phyloP scores from a whole-genome alignment of 1,140 invertebrate species.

The Metaphire vulgaris region DNA sequence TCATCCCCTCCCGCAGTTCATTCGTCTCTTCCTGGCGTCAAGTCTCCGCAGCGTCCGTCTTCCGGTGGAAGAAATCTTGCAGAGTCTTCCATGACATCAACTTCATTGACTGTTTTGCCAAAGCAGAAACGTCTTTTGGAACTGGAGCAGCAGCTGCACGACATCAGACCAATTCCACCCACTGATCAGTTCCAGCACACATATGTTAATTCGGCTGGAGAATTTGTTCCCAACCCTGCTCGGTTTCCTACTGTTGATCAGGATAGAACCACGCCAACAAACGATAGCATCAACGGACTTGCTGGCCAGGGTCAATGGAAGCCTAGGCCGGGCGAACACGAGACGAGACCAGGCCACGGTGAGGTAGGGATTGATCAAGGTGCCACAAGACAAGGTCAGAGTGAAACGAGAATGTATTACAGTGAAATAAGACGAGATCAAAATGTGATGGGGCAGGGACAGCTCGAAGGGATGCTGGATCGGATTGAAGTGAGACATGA shows the following conservation, averaged over 20 bases:
- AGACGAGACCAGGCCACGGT: not conserved
- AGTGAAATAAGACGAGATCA: no score
- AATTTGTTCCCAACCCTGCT: not conserved
- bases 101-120: not conserved
- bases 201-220: not conserved
- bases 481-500: no score
- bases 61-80: not conserved
- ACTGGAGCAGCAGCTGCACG: not conserved
- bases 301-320: not conserved
- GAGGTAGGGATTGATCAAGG: no score
- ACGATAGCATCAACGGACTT: not conserved
- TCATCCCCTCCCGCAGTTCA: not conserved
- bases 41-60: not conserved
- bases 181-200: not conserved
- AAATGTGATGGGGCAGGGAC: no score
- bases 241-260: not conserved
- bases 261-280: not conserved
- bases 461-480: no score
- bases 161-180: not conserved
- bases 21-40: no score
- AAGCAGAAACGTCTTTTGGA: not conserved
- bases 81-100: not conserved
- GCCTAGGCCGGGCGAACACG: no score
- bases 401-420: no score
- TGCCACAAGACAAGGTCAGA: no score